Percentiles rank a stretch among this genome's conserved stretches.
Evolutionary conservation across 2,888 invertebrate genomes (phyloP).

Genomic region (Bombyx huttoni): DNA sequence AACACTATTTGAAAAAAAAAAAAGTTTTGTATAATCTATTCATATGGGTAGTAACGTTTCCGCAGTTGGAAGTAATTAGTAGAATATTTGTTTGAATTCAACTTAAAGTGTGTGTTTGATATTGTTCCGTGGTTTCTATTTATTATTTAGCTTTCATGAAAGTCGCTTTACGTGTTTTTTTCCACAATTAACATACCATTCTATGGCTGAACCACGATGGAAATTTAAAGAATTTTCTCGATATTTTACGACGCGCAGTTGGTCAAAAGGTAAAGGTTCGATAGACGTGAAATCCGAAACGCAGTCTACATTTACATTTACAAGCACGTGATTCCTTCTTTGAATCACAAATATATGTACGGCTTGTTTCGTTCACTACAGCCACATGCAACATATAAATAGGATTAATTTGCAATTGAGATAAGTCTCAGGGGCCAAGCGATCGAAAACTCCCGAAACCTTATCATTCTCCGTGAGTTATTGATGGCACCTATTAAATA

Average conservation of each 20-base stretch:
- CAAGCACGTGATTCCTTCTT: conserved; percentile 29
- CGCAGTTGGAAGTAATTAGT: conserved; percentile 30
- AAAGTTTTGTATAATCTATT: conserved; percentile 38
- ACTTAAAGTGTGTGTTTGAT: conserved; percentile 35
- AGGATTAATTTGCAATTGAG: conserved; percentile 68
- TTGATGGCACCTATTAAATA: conserved; percentile 71
- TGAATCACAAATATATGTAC: conserved; percentile 49
- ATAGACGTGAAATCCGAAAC: conserved; percentile 25
- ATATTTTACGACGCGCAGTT: conserved; percentile 1
- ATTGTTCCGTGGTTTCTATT: conserved; percentile 26
- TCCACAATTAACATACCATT: conserved; percentile 26
- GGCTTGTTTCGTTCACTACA: conserved; percentile 31
- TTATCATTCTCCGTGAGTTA: conserved; percentile 63
- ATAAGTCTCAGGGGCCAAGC: conserved; percentile 51
- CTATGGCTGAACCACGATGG: conserved; percentile 58
- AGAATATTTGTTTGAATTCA: conserved; percentile 27
- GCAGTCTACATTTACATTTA: conserved; percentile 32
- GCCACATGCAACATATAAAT: conserved; percentile 46
- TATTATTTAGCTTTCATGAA: conserved; percentile 50
- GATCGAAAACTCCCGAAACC: conserved; percentile 49
- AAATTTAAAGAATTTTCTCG: background rate
- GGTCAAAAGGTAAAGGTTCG: conserved; percentile 11
- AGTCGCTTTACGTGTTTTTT: conserved; percentile 59
- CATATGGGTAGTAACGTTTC: conserved; percentile 36
- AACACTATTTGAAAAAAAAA: conserved; percentile 21